A percentile compares a stretch with the other conserved stretches of the same genome.
Conservation (phyloP, 2,113 vertebrate genomes). For the Rostratula benghalensis region DNA sequence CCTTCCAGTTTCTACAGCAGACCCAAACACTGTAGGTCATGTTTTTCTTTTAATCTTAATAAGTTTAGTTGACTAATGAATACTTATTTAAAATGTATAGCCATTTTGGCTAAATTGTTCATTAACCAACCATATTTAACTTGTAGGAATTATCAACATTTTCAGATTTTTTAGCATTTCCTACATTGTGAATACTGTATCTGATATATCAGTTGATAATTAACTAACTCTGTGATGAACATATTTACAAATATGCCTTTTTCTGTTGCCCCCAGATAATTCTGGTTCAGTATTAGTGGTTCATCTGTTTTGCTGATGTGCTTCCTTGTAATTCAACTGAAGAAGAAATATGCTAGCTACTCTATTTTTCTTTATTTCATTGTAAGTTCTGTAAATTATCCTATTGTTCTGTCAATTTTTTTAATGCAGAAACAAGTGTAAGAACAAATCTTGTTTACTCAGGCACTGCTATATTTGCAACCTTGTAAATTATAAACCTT, state of each 20-base stretch:
- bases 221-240: neutral
- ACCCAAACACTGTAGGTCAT: neutral
- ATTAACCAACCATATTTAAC: neutral
- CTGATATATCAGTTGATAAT: neutral
- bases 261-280: neutral
- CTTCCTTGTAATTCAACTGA: neutral
- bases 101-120: neutral
- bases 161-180: neutral
- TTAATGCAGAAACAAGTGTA: neutral
- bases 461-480: neutral
- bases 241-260: neutral
- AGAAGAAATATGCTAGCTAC: neutral
- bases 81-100: neutral
- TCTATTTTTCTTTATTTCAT: neutral
- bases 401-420: neutral
- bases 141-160: neutral
- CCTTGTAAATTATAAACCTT: neutral
- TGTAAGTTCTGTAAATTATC: neutral
- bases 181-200: neutral
- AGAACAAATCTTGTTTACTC: neutral
- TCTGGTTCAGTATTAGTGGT: neutral
- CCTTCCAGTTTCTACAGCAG: neutral
- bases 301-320: neutral
- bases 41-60: neutral
- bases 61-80: neutral